Evolutionary conservation across 2,113 vertebrate species (phyloP).

Genomic region (Mustela nigripes): DNA sequence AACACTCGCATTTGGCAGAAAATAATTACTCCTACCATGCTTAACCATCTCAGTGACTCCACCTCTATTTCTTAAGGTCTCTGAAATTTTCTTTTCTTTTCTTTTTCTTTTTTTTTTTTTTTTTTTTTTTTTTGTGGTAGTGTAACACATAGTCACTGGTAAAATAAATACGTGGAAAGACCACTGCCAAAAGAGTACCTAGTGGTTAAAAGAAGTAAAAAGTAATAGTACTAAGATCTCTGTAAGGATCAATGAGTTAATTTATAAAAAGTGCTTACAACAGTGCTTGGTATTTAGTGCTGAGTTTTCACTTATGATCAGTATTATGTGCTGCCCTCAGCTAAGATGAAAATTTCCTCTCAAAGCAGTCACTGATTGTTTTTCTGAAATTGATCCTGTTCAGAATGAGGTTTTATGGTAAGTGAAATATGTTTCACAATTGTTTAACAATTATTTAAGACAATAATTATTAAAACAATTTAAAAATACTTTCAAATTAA

Average conservation of each 20-base stretch:
- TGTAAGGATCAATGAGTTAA: neutral
- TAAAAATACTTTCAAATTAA: neutral
- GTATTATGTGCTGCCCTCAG: neutral
- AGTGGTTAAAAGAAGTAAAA: constrained; percentile 20
- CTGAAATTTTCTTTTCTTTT: neutral
- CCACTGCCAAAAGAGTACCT: neutral
- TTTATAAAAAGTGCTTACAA: neutral
- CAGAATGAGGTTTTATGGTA: neutral
- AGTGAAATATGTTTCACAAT: neutral
- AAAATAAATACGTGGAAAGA: constrained; percentile 38
- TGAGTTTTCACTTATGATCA: neutral
- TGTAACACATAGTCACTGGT: neutral
- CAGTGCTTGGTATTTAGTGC: neutral
- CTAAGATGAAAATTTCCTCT: neutral
- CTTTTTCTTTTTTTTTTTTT: neutral
- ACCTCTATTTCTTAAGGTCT: neutral
- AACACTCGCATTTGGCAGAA: neutral
- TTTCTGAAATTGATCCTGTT: neutral
- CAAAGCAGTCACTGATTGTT: neutral
- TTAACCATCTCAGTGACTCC: neutral
- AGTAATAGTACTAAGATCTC: neutral
- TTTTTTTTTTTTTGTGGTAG: neutral
- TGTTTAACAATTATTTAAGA: neutral
- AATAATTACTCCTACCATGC: neutral
- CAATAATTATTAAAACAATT: neutral